A percentile compares a stretch with the other conserved stretches of the same genome.
Conservation (phyloP, 2,888 invertebrate genomes). For the Frankliniella fusca region DNA sequence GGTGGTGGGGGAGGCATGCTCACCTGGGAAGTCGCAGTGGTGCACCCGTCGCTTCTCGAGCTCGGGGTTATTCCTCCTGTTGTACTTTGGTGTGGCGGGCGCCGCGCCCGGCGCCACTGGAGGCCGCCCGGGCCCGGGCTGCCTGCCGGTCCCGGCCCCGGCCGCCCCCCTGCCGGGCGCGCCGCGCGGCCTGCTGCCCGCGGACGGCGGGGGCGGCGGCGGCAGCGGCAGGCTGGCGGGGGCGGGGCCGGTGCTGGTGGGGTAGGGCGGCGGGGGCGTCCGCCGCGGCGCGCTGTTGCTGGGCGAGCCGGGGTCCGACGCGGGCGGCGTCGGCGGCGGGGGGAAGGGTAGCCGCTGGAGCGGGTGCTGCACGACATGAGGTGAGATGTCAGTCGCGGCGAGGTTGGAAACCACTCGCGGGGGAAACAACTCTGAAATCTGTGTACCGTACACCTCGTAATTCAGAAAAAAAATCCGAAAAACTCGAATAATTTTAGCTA, state of each 20-base stretch:
- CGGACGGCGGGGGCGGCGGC: slow-evolving; percentile 42
- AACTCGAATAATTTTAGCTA: no score
- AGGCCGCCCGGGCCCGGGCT: slow-evolving; percentile 71
- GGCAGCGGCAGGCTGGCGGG: slow-evolving; percentile 36
- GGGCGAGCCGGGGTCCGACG: slow-evolving; percentile 82
- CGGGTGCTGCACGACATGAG: slow-evolving; percentile 30
- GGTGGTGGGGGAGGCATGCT: slow-evolving; percentile 42
- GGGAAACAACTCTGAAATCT: no score
- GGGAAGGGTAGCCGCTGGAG: slow-evolving; percentile 63
- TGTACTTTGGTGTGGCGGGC: slow-evolving; percentile 61
- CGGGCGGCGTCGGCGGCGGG: slow-evolving; percentile 80
- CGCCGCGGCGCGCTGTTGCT: slow-evolving; percentile 65
- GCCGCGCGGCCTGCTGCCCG: slow-evolving; percentile 39
- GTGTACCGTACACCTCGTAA: no score
- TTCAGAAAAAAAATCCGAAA: slow-evolving; percentile 7
- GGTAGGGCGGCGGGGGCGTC: slow-evolving; percentile 75
- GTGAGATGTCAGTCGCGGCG: neutral
- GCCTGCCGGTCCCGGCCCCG: slow-evolving; percentile 52
- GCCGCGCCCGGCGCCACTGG: slow-evolving; percentile 51
- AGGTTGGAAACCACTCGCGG: neutral
- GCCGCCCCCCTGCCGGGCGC: slow-evolving; percentile 35
- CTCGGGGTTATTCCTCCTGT: slow-evolving; percentile 93
- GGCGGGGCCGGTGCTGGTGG: slow-evolving; percentile 52
- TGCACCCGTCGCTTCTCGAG: slow-evolving; percentile 92
- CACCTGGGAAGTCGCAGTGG: slow-evolving; percentile 92